Evolutionary conservation across 2,888 invertebrate genomes (phyloP), one percentile per base, ranked within the genome.

Genomic region (Lamproptera curius): DNA sequence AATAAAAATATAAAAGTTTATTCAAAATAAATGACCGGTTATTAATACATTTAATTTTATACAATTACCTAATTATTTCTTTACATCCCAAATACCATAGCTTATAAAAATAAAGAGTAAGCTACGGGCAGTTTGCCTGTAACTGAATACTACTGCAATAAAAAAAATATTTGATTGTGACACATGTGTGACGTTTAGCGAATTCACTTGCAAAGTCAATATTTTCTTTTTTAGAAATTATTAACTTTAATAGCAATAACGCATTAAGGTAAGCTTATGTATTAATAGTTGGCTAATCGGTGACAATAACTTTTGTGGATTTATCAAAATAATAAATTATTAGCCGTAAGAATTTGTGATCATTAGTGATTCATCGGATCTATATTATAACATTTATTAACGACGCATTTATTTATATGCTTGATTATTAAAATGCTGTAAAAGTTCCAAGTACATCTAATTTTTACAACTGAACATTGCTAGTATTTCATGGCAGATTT

Each of bases 181-280:
- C 45, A 46, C 11, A 23, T 11, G 13, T 17, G 39, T 40, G 45
- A 45, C 33, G 16, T 39, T 16, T 13, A n/a, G 6, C 14, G 4
- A 31, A 31, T 28, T 31, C 31, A 11, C 11, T 31, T n/a, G n/a
- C n/a, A 9, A n/a, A 31, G 5, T 31, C 31, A 11, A 31, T 4
- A 11, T 31, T 31, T 31, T 31, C n/a, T n/a, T n/a, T 31, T 31
- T 13, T 11, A 9, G 26, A 34, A 40, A 13, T 47, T 15, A 20
- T 31, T 37, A 38, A 1, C 36, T 31, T 31, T 13, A 31, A 11
- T 31, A 31, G 36, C 31, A 15, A 17, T 34, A 23, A n/a, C 34
- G 31, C 20, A 47, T 38, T 42, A 63, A 68, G 64, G 67, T 73
- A 67, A 61, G 56, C 35, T 53, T 62, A 63, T 57, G 62, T 55